Evolutionary conservation across 2,113 vertebrate genomes (phyloP).

Genomic region (Sceloporus tristichus): DNA sequence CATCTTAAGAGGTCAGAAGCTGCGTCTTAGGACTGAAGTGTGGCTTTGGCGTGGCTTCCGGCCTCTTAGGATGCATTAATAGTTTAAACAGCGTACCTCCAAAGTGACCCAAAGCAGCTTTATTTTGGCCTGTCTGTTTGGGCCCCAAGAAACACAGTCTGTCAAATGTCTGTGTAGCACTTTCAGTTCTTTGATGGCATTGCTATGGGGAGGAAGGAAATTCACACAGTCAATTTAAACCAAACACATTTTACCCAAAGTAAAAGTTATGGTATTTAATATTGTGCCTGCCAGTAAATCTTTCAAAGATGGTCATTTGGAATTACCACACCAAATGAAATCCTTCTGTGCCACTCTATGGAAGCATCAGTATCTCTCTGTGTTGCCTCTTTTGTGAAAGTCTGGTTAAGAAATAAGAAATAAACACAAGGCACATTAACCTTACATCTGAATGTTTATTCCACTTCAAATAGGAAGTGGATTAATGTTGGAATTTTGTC

Average conservation of each 20-base stretch:
- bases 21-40: too few relatives aligned
- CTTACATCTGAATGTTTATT: neutral
- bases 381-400: neutral
- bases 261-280: neutral
- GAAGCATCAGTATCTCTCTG: neutral
- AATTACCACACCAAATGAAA: neutral
- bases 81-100: too few relatives aligned
- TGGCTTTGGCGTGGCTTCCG: too few relatives aligned
- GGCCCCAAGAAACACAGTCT: too few relatives aligned
- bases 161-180: too few relatives aligned
- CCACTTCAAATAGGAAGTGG: neutral
- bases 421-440: neutral
- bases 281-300: neutral
- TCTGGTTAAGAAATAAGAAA: neutral
- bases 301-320: neutral
- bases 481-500: neutral
- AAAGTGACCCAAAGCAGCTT: too few relatives aligned
- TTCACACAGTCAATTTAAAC: too few relatives aligned
- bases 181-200: too few relatives aligned
- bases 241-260: neutral
- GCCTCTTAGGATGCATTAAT: too few relatives aligned
- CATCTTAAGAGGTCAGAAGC: too few relatives aligned
- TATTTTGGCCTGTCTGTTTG: too few relatives aligned
- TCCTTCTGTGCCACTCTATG: neutral
- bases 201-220: too few relatives aligned